Percentiles rank a stretch among this genome's conserved stretches.
These are phyloP conservation scores for Sericinus montela DNA, from an alignment of 2,888 invertebrate genomes.

Conservation along the genomic window DNA sequence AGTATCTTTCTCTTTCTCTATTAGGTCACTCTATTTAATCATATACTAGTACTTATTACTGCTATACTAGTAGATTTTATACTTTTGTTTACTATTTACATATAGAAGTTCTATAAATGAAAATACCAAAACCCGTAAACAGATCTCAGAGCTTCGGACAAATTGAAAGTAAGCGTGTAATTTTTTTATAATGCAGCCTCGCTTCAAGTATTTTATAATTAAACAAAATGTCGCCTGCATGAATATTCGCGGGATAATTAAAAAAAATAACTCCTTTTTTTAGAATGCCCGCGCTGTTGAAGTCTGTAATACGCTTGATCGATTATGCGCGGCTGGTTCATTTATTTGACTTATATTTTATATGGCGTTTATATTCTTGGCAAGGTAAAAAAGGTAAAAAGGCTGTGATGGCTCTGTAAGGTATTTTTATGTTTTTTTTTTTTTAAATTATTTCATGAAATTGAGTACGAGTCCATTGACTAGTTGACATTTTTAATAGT, in stretches of 20 bases:
- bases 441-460: too few relatives aligned
- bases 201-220: conserved; percentile 40
- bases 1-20: too few relatives aligned
- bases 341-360: conserved; percentile 23
- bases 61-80: too few relatives aligned
- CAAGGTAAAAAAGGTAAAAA: conserved; percentile 19
- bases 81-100: too few relatives aligned
- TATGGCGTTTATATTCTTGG: conserved; percentile 20
- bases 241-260: conserved; percentile 33
- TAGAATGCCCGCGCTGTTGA: conserved; percentile 1
- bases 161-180: conserved; percentile 5
- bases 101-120: background rate
- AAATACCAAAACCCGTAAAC: background rate
- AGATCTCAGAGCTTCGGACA: background rate
- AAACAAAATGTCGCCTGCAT: conserved; percentile 39
- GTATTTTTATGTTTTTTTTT: conserved; percentile 5
- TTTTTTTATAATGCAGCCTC: conserved; percentile 27
- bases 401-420: conserved; percentile 16
- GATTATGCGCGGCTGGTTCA: conserved; percentile 23
- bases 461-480: conserved; percentile 10
- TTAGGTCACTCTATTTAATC: too few relatives aligned
- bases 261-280: conserved; percentile 8
- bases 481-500: too few relatives aligned
- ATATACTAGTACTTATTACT: too few relatives aligned
- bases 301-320: conserved; percentile 19